phyloP scores from a whole-genome alignment of 2,888 invertebrate genomes.

The Geotrupes spiniger region DNA sequence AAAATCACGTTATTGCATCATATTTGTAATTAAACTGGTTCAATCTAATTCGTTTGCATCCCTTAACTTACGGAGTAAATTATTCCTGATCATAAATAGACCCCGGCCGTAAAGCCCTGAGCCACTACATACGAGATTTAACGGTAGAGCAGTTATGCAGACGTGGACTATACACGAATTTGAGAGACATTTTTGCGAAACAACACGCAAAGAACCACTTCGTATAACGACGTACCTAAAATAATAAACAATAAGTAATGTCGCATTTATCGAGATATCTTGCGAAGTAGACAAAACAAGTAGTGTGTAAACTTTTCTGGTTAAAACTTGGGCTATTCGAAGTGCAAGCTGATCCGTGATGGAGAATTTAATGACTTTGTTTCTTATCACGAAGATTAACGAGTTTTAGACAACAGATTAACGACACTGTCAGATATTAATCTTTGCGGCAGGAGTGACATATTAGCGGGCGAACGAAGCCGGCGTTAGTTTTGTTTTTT shows the following conservation, averaged over 20 bases:
- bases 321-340: constrained; percentile 46
- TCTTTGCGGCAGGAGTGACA: constrained; percentile 35
- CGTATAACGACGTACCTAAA: too few relatives aligned
- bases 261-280: constrained; percentile 13
- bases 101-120: too few relatives aligned
- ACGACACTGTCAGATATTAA: constrained; percentile 42
- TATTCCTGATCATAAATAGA: too few relatives aligned
- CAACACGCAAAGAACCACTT: too few relatives aligned
- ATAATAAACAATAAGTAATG: constrained; percentile 1
- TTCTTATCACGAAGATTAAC: constrained; percentile 48
- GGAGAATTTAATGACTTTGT: constrained; percentile 47
- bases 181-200: too few relatives aligned
- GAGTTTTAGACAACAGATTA: constrained; percentile 45
- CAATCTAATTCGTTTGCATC: too few relatives aligned
- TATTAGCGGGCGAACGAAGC: constrained; percentile 28
- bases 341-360: constrained; percentile 40
- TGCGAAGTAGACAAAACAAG: constrained; percentile 26
- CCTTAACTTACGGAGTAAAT: too few relatives aligned
- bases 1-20: too few relatives aligned
- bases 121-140: too few relatives aligned
- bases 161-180: too few relatives aligned
- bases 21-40: too few relatives aligned
- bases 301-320: constrained; percentile 42
- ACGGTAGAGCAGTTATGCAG: too few relatives aligned
- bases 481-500: constrained; percentile 9